Base-by-base conservation (phyloP, 2,797 vertebrate genomes). In the Amblyopsis hoosieri region DNA sequence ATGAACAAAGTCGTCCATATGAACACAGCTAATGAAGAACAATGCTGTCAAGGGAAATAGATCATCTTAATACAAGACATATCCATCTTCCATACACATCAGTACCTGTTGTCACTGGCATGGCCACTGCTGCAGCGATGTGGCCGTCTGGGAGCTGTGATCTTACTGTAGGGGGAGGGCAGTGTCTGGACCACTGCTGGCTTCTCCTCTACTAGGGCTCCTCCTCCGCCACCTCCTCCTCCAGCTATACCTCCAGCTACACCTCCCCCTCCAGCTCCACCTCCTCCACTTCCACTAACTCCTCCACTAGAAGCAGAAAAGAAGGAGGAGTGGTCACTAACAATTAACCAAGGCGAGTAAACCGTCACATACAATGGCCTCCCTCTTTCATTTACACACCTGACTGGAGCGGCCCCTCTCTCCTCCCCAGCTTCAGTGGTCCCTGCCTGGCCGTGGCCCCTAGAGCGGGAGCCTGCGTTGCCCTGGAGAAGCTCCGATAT, bases 121-220 rank as follows among this genome's bases (percentile, higher is more conserved):
- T 98, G 96, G 11, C 96, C 96, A 0, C 96, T 98, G 87, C 96
- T 98, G 83, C 95, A 97, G 52, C 95, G 94, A 56, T 98, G 95
- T 12, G 96, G 92, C 66, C 94, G 94, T 65, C 95, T 91, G 0
- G 98, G 98, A 1, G 97, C 96, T 0, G 98, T 99, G 69, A 99
- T 94, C 87, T 98, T 99, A 91, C 98, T 99, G 90, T 99, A 99
- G 17, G 98, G 98, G 0, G 98, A 99, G 1, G 97, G 98, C 45
- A 99, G 90, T 3, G 93, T 87, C 75, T 94, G 94, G 19, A 92
- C 85, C 19, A 84, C 75, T 7, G 81, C 45, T 0, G 93, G 83
- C 71, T 78, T 94, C 77, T 98, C 96, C 0, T 96, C 95, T 54
- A 61, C 80, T 15, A 4, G 53, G 7, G 55, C 23, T 12, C 80